Evolutionary conservation across 2,113 vertebrate genomes (phyloP), one percentile per base, ranked within the genome.

Genomic region (Carassius carassius): DNA sequence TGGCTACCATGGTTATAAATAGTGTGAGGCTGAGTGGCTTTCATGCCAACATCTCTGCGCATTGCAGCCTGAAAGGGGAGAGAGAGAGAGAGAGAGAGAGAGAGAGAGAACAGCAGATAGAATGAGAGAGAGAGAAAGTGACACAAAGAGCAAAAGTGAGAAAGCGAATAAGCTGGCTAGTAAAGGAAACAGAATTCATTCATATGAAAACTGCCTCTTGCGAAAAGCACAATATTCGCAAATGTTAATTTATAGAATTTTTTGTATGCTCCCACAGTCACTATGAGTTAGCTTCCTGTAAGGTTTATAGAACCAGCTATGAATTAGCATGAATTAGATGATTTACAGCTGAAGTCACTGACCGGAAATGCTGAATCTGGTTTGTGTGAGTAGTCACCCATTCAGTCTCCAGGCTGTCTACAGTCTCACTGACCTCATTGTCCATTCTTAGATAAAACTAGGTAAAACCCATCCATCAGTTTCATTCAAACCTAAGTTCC

Each of bases 1-100:
- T 83, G 84, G 75, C 80, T 82, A 83, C 75, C 37, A 29, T 11
- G 70, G 87, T 73, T 86, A 88, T 86, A 84, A 88, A 86, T 83
- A 88, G 84, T 80, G 75, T 79, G 76, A 25, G 54, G 74, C 84
- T 83, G 67, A 74, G 84, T 60, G 29, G 76, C 76, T 88, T 86
- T 84, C 54, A 69, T 86, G 74, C 76, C 81, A 83, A 35, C 65
- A 60, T 87, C 83, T 82, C 69, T 80, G 78, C 60, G 54, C 80
- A 78, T 63, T 73, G 67, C 75, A 75, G 79, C 51, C 78, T 82
- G 84, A 78, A 29, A 72, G 51, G 51, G 58, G 44, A 81, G 44
- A n/a, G 19, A 35, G 54, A 21, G n/a, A 76, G 75, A 21, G n/a
- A 76, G 75, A 54, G 47, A 49, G 13, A 76, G n/a, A 76, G 75